Conservation (phyloP, 2,113 vertebrate genomes). For the Ginglymostoma cirratum region DNA sequence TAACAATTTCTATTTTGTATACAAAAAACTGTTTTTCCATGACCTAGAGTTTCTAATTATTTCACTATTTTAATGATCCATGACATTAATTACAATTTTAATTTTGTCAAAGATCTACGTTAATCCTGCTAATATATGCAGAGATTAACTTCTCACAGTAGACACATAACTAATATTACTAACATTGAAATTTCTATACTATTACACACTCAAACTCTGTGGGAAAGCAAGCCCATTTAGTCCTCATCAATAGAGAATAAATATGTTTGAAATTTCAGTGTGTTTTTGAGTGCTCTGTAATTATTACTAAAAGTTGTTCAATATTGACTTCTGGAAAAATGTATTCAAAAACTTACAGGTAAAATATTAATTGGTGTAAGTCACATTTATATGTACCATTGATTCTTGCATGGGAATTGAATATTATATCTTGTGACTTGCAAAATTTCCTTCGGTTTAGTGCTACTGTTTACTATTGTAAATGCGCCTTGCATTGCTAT, state of each 20-base stretch:
- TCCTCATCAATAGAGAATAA: not conserved
- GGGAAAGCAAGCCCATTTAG: not conserved
- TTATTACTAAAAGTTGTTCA: not conserved
- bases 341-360: not conserved
- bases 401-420: not conserved
- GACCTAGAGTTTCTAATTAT: constrained; percentile 15
- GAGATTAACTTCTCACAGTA: constrained; percentile 3
- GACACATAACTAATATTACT: not conserved
- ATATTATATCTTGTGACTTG: not conserved
- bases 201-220: not conserved
- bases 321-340: no score
- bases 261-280: not conserved
- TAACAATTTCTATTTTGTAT: constrained; percentile 11
- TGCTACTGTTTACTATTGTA: not conserved
- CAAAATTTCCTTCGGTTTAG: not conserved
- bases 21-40: not conserved
- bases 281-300: not conserved
- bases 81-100: not conserved
- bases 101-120: not conserved
- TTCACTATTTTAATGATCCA: not conserved
- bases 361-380: not conserved
- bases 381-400: not conserved
- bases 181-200: not conserved
- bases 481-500: not conserved
- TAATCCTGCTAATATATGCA: not conserved